Base-by-base conservation (phyloP, 2,888 invertebrate genomes). In the Protodeltote pygarga region DNA sequence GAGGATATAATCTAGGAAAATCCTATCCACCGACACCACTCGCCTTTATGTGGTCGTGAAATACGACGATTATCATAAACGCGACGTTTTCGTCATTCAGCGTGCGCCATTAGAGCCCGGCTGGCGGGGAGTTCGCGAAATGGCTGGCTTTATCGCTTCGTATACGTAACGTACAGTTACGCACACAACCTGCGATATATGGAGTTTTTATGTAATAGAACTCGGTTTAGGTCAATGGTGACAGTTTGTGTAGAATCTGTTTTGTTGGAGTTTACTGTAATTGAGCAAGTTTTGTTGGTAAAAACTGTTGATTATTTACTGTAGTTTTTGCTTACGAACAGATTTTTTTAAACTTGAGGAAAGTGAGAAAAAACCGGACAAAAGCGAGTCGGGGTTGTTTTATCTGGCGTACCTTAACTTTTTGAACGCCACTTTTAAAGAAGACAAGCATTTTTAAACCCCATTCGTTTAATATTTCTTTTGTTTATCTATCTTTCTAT, bases 11-110 rank as follows among this genome's bases (percentile, higher is more conserved):
- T 78, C 60, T 62, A 65, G 65, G 61, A 77, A 76, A 78, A 79
- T 79, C 75, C 73, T 69, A 74, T 73, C 69, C 71, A 41, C 58
- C 70, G 67, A 65, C 69, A 65, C 66, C 73, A 67, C 68, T 75
- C 67, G 75, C 71, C 75, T 81, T 85, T 85, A 86, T 79, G 72
- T 68, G 76, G 71, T 80, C 79, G 79, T 83, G 80, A 84, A 86
- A 85, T 86, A 81, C 79, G 70, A 71, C 77, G 81, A 87, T 88
- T 87, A 86, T 85, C 88, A 85, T 87, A 87, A 88, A 87, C 79
- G 81, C 68, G 76, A 73, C 83, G 74, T 81, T 87, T 84, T 82
- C 83, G 81, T 81, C 85, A 85, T 83, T 79, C 81, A 77, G 55
- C 68, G 76, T 57, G 68, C 64, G 71, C 81, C 80, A 79, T 82